Percentiles rank a stretch among this genome's conserved stretches.
Evolutionary conservation across 1,140 invertebrate species (phyloP).

Genomic region (Panulirus ornatus): DNA sequence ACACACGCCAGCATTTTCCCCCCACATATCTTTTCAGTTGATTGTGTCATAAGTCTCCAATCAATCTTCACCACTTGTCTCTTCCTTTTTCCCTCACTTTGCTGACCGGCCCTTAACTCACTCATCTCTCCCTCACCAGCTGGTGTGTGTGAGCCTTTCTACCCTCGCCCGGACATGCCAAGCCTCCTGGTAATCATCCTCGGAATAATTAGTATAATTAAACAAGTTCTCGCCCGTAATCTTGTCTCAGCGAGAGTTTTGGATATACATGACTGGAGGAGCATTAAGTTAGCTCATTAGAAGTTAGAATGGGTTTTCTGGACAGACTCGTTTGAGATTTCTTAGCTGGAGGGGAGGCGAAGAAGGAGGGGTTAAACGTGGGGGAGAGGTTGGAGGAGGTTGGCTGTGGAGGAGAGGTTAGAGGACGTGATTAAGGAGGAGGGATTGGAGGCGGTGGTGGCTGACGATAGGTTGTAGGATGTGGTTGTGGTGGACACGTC

Average conservation of each 20-base stretch:
- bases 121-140: background rate
- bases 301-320: constrained; percentile 10
- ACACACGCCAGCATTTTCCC: background rate
- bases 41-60: background rate
- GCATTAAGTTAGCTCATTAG: background rate
- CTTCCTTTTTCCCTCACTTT: background rate
- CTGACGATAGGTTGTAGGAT: background rate
- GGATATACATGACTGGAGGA: background rate
- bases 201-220: background rate
- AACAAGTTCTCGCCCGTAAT: background rate
- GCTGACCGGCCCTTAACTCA: background rate
- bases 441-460: background rate
- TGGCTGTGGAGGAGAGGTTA: too few relatives aligned
- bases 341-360: background rate
- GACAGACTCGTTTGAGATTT: constrained; percentile 11
- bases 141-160: background rate
- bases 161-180: background rate
- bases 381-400: background rate
- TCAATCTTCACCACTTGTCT: background rate
- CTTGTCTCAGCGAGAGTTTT: background rate
- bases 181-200: background rate
- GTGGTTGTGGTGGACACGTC: background rate
- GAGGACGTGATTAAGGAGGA: too few relatives aligned
- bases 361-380: background rate
- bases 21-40: background rate